These are phyloP conservation scores for Brachylomia viminalis DNA, from an alignment of 2,888 invertebrate species.

Conservation along the genomic window DNA sequence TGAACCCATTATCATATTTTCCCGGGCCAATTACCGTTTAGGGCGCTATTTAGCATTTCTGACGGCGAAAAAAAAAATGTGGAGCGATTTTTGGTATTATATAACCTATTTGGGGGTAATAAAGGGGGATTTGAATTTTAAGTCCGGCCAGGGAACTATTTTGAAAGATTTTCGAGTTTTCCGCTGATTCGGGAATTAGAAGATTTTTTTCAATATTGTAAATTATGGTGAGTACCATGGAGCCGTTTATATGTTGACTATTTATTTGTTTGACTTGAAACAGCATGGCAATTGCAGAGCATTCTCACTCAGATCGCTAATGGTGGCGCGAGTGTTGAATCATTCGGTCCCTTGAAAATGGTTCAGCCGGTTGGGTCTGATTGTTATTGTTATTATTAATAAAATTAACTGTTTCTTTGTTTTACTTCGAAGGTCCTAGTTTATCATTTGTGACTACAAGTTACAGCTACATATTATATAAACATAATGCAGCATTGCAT, in stretches of 20 bases:
- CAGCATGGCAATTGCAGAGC: too few species aligned
- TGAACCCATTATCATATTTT: slow-evolving; percentile 87
- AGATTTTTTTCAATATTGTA: background rate
- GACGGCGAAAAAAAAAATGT: slow-evolving; percentile 70
- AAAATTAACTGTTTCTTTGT: too few species aligned
- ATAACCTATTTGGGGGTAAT: slow-evolving; percentile 65
- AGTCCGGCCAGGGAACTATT: slow-evolving; percentile 49
- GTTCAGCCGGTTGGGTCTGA: too few species aligned
- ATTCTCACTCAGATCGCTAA: too few species aligned
- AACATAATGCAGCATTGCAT: too few species aligned
- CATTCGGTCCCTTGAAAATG: too few species aligned
- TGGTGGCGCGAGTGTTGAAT: too few species aligned
- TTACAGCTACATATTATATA: too few species aligned
- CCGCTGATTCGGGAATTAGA: background rate
- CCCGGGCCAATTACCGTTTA: slow-evolving; percentile 83
- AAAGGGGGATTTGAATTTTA: slow-evolving; percentile 62
- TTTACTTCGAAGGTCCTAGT: too few species aligned
- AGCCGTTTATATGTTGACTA: background rate
- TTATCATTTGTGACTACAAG: too few species aligned
- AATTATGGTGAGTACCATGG: background rate
- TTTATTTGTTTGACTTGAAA: too few species aligned
- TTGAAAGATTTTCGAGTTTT: slow-evolving; percentile 5
- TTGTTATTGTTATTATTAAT: too few species aligned
- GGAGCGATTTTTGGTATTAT: slow-evolving; percentile 67
- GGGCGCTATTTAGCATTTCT: slow-evolving; percentile 80